These are phyloP conservation scores for Halichoerus grypus DNA, from an alignment of 2,113 vertebrate genomes.

Conservation along the genomic window DNA sequence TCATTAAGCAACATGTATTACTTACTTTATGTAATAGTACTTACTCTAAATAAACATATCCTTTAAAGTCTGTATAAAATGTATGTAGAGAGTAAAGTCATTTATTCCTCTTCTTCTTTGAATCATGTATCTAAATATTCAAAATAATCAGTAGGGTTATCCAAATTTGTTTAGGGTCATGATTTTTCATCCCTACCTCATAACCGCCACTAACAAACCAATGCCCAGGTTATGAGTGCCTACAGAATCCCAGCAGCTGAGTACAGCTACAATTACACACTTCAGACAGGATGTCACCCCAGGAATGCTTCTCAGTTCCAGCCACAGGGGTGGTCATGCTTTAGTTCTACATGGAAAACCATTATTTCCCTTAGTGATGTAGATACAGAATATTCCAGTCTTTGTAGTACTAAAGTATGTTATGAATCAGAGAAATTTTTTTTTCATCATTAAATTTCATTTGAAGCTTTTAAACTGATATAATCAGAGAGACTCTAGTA, in stretches of 20 bases:
- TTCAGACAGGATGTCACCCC: neutral
- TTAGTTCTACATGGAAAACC: neutral
- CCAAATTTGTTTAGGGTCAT: neutral
- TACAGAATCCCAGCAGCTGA: neutral
- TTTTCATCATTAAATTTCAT: neutral
- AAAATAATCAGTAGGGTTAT: neutral
- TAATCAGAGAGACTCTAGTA: neutral
- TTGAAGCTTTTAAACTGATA: neutral
- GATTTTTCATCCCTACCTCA: neutral
- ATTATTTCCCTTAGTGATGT: neutral
- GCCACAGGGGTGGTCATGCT: neutral
- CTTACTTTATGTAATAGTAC: neutral
- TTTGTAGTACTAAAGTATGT: neutral
- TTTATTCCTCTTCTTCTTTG: neutral
- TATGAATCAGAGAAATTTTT: neutral
- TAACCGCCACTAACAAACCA: rapidly evolving
- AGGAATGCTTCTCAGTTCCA: neutral
- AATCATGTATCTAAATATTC: neutral
- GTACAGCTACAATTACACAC: too few species aligned
- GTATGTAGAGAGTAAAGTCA: neutral
- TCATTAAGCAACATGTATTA: neutral
- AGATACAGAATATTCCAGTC: neutral
- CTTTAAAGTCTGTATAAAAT: neutral
- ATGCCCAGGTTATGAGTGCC: neutral
- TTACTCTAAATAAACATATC: neutral